Conservation (phyloP, 2,113 vertebrate species). For the Sorex fumeus region DNA sequence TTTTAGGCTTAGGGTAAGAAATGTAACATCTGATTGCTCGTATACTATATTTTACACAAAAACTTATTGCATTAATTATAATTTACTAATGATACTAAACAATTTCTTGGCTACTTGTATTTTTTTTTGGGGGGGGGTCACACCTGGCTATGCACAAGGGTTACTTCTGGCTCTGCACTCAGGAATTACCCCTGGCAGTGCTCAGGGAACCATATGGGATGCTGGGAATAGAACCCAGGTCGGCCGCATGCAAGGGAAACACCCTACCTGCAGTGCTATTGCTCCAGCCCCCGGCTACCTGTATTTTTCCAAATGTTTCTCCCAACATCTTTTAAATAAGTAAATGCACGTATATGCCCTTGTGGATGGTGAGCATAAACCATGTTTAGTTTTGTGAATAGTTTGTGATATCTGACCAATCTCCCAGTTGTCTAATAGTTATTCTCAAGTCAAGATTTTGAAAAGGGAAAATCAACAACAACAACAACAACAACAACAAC, state of each 20-base stretch:
- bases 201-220: no score
- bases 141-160: no score
- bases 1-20: constrained; percentile 1
- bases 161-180: no score
- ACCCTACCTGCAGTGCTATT: no score
- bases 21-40: not conserved
- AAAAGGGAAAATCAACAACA: no score
- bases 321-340: not conserved
- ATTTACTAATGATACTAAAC: not conserved
- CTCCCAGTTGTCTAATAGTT: constrained; percentile 1
- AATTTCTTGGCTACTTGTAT: not conserved
- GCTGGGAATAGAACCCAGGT: no score
- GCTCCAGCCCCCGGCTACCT: no score
- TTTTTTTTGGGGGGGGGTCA: no score
- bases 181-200: no score
- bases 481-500: no score
- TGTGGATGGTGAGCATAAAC: not conserved
- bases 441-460: constrained; percentile 26
- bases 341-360: not conserved
- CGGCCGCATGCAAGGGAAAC: no score
- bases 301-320: not conserved
- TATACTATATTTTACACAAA: not conserved
- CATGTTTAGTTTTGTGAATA: constrained; percentile 15
- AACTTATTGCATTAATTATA: not conserved
- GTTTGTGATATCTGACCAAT: not conserved